phyloP scores from a whole-genome alignment of 2,797 vertebrate species.

The Dallia pectoralis region DNA sequence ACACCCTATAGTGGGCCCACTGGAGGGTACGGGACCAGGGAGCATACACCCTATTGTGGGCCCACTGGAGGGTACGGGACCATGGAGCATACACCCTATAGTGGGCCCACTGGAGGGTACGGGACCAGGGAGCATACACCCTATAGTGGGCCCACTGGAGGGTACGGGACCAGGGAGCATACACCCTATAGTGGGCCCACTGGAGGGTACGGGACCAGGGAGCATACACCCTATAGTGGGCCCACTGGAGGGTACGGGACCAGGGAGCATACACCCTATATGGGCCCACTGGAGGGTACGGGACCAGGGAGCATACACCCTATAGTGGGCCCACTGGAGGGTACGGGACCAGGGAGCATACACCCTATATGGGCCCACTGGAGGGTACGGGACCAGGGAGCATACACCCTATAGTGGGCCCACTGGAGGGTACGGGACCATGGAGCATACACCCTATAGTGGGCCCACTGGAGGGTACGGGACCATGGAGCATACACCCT shows the following conservation, averaged over 20 bases:
- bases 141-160: conserved; percentile 27
- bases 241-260: conserved; percentile 54
- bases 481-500: conserved; percentile 24
- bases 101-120: conserved; percentile 5
- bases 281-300: conserved; percentile 4
- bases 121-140: conserved; percentile 16
- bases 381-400: conserved; percentile 1
- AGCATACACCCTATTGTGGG: conserved; percentile 21
- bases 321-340: conserved; percentile 24
- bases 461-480: conserved; percentile 2
- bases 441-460: conserved; percentile 50
- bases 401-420: conserved; percentile 21
- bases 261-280: conserved; percentile 22
- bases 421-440: conserved; percentile 57
- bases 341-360: conserved; percentile 55
- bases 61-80: conserved; percentile 54
- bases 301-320: conserved; percentile 25
- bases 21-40: neutral
- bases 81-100: conserved; percentile 52
- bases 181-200: conserved; percentile 7
- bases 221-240: conserved; percentile 22
- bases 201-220: neutral
- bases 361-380: conserved; percentile 6
- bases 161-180: conserved; percentile 56
- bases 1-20: conserved; percentile 7